Evolutionary conservation across 2,888 invertebrate species (phyloP), one percentile per base, ranked within the genome.

Genomic region (Cryptophagus acutangulus): DNA sequence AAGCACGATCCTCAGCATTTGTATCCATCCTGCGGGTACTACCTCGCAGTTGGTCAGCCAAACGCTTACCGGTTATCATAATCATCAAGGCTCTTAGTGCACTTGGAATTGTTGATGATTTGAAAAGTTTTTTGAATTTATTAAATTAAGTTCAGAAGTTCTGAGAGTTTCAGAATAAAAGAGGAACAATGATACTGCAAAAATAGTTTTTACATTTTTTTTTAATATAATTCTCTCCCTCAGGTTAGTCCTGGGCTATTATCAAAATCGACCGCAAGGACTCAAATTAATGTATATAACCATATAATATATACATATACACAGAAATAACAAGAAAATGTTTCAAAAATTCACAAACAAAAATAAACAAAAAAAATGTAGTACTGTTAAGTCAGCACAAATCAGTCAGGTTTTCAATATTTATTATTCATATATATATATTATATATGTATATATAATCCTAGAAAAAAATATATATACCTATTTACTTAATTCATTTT

Each of bases 171-270:
- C n/a, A n/a, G n/a, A n/a, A n/a, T n/a, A n/a, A n/a, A n/a, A n/a
- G n/a, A n/a, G n/a, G n/a, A n/a, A n/a, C n/a, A n/a, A n/a, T n/a
- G n/a, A n/a, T n/a, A n/a, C n/a, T n/a, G n/a, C n/a, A n/a, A n/a
- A n/a, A n/a, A n/a, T n/a, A n/a, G n/a, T n/a, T n/a, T 30, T 17
- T 33, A 39, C 25, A 31, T 46, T 44, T 43, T 45, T 51, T 48
- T 57, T 60, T 53, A 63, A 65, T 63, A 63, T 67, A 67, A 63
- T 67, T 68, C 67, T 68, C 66, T 67, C 68, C 68, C 68, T 67
- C 68, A 63, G 64, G 61, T 59, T 67, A 66, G 67, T 67, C 68
- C 67, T 66, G 67, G 66, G 66, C 67, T 67, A 67, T 66, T n/a
- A 67, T 66, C 66, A 67, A 65, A 66, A 64, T 63, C 60, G 65